phyloP scores from a whole-genome alignment of 2,888 invertebrate species.

The Patella depressa region DNA sequence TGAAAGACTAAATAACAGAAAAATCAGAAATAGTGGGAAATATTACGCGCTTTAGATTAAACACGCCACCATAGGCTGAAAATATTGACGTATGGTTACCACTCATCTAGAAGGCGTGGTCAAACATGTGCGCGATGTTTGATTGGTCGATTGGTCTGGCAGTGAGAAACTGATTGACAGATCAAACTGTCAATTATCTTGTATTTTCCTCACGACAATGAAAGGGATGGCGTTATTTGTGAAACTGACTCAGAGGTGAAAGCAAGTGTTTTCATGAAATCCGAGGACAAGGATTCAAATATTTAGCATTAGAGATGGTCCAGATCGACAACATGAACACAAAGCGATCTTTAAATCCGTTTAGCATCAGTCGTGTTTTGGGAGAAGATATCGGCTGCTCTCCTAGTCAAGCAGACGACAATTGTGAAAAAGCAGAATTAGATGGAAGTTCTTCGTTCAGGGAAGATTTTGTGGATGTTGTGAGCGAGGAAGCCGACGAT shows the following conservation, averaged over 20 bases:
- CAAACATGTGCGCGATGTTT: not conserved
- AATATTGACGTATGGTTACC: not conserved
- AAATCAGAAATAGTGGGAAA: too few species aligned
- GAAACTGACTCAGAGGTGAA: not conserved
- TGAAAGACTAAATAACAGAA: too few species aligned
- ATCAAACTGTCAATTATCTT: not conserved
- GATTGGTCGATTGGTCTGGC: not conserved
- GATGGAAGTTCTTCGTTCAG: not conserved
- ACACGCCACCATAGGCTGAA: slow-evolving; percentile 1
- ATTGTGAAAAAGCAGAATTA: not conserved
- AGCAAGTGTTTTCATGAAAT: slow-evolving; percentile 7
- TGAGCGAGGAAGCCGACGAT: slow-evolving; percentile 24
- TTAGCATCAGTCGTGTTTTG: slow-evolving; percentile 59
- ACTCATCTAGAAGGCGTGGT: not conserved
- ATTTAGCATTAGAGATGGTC: slow-evolving; percentile 23
- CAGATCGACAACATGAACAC: slow-evolving; percentile 28
- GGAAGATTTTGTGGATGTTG: slow-evolving; percentile 26
- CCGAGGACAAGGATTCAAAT: not conserved
- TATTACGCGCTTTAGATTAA: not conserved
- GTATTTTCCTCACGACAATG: not conserved
- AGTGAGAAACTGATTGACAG: not conserved
- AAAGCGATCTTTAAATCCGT: slow-evolving; percentile 41
- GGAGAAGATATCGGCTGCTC: slow-evolving; percentile 45
- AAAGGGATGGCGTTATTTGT: not conserved
- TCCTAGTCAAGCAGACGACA: not conserved